These are phyloP conservation scores for Cottoperca gobio DNA, from an alignment of 2,797 vertebrate species.

Conservation along the genomic window DNA sequence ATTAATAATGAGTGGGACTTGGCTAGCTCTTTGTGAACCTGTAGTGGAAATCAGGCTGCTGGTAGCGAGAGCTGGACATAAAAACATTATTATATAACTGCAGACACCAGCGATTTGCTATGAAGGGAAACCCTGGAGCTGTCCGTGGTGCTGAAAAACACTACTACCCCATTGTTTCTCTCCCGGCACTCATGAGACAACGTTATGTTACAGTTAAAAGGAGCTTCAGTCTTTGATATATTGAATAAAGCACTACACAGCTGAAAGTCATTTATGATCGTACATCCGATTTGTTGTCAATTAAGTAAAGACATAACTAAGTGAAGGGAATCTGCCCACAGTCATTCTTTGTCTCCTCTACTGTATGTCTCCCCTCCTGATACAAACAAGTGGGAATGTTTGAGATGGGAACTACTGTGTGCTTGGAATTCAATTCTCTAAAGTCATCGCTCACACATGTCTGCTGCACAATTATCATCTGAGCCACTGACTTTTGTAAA, in stretches of 20 bases:
- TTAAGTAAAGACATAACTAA: not conserved
- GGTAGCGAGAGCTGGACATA: conserved; percentile 30
- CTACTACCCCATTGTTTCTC: not conserved
- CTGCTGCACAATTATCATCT: conserved; percentile 18
- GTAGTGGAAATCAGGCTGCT: conserved; percentile 33
- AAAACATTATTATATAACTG: conserved; percentile 46
- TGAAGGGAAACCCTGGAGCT: conserved; percentile 36
- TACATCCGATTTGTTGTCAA: conserved; percentile 6
- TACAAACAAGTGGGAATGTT: not conserved
- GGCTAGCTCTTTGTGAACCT: conserved; percentile 16
- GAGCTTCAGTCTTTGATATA: conserved; percentile 8
- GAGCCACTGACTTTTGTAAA: conserved; percentile 36
- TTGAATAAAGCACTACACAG: conserved; percentile 22
- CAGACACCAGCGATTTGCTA: conserved; percentile 22
- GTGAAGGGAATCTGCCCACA: not conserved
- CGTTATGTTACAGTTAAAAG: conserved; percentile 13
- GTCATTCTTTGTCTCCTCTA: not conserved
- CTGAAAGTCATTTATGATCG: conserved; percentile 13
- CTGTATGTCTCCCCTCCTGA: not conserved
- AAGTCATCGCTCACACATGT: conserved; percentile 24
- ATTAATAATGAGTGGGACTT: conserved; percentile 49
- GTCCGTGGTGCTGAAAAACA: conserved; percentile 60
- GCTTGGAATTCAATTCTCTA: conserved; percentile 17
- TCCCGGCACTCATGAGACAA: conserved; percentile 14
- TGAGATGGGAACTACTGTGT: not conserved